Conservation (phyloP, 2,888 invertebrate genomes). For the Brenthis hecate region DNA sequence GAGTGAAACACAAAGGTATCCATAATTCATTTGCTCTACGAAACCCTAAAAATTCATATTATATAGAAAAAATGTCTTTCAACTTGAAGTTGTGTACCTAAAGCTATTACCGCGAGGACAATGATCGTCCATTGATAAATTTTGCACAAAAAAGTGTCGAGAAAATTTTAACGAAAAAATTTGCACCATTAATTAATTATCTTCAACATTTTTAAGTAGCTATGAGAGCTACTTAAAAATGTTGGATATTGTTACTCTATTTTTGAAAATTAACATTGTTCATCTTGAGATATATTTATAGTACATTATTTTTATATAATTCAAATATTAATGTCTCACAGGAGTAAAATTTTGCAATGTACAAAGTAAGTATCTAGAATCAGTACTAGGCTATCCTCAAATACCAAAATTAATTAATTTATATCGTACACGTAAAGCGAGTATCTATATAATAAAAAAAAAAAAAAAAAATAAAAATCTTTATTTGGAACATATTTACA, state of each 20-base stretch:
- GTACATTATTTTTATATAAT: not conserved
- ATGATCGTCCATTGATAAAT: slow-evolving; percentile 34
- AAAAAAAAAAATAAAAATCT: no score
- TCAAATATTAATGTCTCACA: no score
- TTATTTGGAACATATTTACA: no score
- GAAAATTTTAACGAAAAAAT: slow-evolving; percentile 37
- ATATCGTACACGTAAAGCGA: no score
- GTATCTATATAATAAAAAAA: no score
- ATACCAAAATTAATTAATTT: no score
- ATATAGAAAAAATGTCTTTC: not conserved
- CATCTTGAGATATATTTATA: not conserved
- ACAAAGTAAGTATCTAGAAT: no score
- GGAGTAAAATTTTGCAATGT: no score
- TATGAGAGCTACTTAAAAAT: slow-evolving; percentile 7
- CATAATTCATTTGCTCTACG: not conserved
- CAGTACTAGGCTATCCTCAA: no score
- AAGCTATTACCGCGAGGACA: slow-evolving; percentile 38
- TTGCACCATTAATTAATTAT: slow-evolving; percentile 23
- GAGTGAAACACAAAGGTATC: no score
- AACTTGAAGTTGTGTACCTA: slow-evolving; percentile 34
- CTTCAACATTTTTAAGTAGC: no score
- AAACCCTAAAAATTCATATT: not conserved
- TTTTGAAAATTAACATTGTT: not conserved
- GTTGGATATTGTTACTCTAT: slow-evolving; percentile 1
- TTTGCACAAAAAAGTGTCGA: slow-evolving; percentile 36